Conservation (phyloP, 2,888 invertebrate species). For the Andrena trimmerana region DNA sequence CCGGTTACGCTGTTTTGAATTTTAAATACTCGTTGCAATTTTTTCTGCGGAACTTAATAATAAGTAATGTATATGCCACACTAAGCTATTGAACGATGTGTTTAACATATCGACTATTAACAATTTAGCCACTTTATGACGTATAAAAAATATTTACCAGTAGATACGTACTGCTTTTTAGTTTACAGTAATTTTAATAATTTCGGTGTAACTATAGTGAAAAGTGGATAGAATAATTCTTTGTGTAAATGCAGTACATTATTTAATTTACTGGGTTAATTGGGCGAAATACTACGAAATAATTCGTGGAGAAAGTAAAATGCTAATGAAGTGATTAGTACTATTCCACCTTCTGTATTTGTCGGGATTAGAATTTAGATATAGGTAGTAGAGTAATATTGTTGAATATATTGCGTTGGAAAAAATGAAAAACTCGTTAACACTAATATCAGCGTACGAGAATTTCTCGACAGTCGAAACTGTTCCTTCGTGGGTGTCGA, state of each 20-base stretch:
- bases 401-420: not conserved
- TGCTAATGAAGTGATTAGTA: not conserved
- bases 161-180: too few relatives aligned
- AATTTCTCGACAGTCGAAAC: not conserved
- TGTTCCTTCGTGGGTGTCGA: slow-evolving; percentile 1
- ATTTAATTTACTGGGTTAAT: not conserved
- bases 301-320: not conserved
- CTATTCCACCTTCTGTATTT: too few relatives aligned
- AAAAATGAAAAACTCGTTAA: not conserved
- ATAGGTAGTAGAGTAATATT: too few relatives aligned
- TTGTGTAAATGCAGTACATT: not conserved
- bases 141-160: too few relatives aligned
- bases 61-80: too few relatives aligned
- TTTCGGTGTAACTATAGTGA: not conserved
- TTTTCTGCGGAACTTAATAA: too few relatives aligned
- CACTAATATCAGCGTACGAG: not conserved
- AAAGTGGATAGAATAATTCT: not conserved
- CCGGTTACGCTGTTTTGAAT: not conserved
- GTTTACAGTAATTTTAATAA: not conserved
- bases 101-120: too few relatives aligned
- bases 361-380: too few relatives aligned
- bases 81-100: too few relatives aligned
- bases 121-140: too few relatives aligned
- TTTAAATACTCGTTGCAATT: not conserved
- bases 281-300: not conserved